phyloP scores from a whole-genome alignment of 2,113 vertebrate species.

The Lamprotornis superbus region DNA sequence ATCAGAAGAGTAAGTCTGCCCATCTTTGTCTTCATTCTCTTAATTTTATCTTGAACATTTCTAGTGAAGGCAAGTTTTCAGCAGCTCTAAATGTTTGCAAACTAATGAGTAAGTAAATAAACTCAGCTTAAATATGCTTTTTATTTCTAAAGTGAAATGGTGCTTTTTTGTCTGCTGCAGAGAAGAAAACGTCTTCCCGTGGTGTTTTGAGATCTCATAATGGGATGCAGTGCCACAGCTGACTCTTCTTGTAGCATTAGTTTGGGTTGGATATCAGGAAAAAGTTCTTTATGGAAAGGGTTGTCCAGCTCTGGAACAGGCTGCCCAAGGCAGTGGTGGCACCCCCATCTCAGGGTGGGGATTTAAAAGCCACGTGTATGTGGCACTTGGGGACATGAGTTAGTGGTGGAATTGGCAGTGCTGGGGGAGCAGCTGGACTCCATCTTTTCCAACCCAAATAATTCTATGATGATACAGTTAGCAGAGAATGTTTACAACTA shows the following conservation, averaged over 20 bases:
- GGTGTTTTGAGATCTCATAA: neutral
- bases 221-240: neutral
- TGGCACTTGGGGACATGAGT: neutral
- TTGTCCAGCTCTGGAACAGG: neutral
- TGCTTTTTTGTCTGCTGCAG: neutral
- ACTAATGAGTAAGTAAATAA: neutral
- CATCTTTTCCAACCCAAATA: neutral
- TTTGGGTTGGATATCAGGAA: neutral
- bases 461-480: neutral
- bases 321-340: neutral
- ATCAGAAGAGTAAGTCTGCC: constrained; percentile 72
- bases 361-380: neutral
- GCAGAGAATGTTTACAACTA: neutral
- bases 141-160: neutral
- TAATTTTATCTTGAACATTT: neutral
- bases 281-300: neutral
- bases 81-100: neutral
- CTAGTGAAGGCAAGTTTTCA: neutral
- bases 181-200: neutral
- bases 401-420: neutral
- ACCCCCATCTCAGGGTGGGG: fast-evolving
- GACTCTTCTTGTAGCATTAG: neutral
- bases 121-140: neutral
- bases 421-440: neutral
- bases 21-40: neutral